phyloP scores from a whole-genome alignment of 1,140 invertebrate species.

The Lysiphlebus fabarum region DNA sequence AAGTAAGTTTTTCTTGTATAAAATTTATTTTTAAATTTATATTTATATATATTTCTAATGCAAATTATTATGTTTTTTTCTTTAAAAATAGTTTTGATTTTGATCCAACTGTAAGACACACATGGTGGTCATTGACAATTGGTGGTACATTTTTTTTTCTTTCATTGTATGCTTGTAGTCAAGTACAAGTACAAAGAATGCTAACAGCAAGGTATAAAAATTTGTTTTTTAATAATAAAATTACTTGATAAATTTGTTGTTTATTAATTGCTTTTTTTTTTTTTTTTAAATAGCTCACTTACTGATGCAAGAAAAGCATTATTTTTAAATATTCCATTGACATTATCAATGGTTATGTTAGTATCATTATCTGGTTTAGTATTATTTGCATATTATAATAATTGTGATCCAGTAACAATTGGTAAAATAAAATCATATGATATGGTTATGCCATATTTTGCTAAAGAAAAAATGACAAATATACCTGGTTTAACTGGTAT shows the following conservation, averaged over 20 bases:
- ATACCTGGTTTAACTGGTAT: slow-evolving; percentile 65
- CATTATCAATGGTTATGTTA: slow-evolving; percentile 60
- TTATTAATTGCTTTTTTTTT: too few relatives aligned
- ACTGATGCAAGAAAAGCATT: slow-evolving; percentile 63
- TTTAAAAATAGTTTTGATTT: slow-evolving; percentile 48
- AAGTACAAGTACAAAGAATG: slow-evolving; percentile 56
- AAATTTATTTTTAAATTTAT: too few relatives aligned
- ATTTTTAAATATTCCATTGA: slow-evolving; percentile 66
- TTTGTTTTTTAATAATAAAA: slow-evolving; percentile 3
- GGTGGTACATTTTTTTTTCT: slow-evolving; percentile 74
- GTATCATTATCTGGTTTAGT: slow-evolving; percentile 73
- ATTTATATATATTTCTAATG: too few relatives aligned
- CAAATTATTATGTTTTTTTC: too few relatives aligned
- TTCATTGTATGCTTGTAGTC: slow-evolving; percentile 79
- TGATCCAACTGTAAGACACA: slow-evolving; percentile 73
- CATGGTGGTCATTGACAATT: slow-evolving; percentile 69
- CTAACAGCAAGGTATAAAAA: slow-evolving; percentile 44
- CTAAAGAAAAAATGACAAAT: slow-evolving; percentile 67
- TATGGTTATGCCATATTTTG: slow-evolving; percentile 58
- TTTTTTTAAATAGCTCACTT: slow-evolving; percentile 56
- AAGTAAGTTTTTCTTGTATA: slow-evolving; percentile 40
- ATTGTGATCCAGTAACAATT: slow-evolving; percentile 71
- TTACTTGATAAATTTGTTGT: too few relatives aligned
- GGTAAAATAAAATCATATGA: slow-evolving; percentile 54
- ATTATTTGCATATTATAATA: slow-evolving; percentile 70